Base-by-base conservation (phyloP, 2,888 invertebrate genomes). In the Trichopria drosophilae region DNA sequence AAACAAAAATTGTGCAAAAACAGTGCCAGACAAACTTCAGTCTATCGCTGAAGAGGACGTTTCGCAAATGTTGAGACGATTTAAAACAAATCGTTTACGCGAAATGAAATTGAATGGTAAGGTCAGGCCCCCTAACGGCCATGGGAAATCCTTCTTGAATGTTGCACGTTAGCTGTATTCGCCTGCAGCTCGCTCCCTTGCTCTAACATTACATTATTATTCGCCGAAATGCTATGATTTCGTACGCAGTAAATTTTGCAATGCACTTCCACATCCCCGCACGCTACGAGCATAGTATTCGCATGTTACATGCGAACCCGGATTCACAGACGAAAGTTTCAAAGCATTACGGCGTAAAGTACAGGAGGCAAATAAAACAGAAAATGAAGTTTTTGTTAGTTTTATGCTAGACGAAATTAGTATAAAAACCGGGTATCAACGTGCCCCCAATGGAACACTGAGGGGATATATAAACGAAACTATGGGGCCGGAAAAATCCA, bases 361-460 rank as follows among this genome's bases (percentile, higher is more conserved):
- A 20, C 16, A 20, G 26, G 51, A 43, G 19, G 46, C 40, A 18
- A 28, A 24, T 10, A 29, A 32, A 23, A n/a, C 20, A 7, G 31
- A 41, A n/a, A 49, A 53, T 26, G 20, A 42, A 29, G 37, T 58
- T 7, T 9, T 54, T 16, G 49, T 55, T 42, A 29, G 44, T 18
- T 41, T 61, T 2, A 49, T 60, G 40, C 12, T 60, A 10, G 59
- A 59, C 32, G 59, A 59, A 49, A 56, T 62, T n/a, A n/a, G n/a
- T n/a, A n/a, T n/a, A n/a, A n/a, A n/a, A n/a, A n/a, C n/a, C n/a
- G n/a, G n/a, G n/a, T 20, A 35, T 5, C 46, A 50, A 23, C 42
- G 44, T 18, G 23, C 36, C 24, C 45, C 15, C 18, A 36, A 54
- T 46, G 55, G 43, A 7, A 55, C 19, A 10, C 32, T 51, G 20